Evolutionary conservation across 2,888 invertebrate genomes (phyloP), one percentile per base, ranked within the genome.

Genomic region (Lucinisca nassula): DNA sequence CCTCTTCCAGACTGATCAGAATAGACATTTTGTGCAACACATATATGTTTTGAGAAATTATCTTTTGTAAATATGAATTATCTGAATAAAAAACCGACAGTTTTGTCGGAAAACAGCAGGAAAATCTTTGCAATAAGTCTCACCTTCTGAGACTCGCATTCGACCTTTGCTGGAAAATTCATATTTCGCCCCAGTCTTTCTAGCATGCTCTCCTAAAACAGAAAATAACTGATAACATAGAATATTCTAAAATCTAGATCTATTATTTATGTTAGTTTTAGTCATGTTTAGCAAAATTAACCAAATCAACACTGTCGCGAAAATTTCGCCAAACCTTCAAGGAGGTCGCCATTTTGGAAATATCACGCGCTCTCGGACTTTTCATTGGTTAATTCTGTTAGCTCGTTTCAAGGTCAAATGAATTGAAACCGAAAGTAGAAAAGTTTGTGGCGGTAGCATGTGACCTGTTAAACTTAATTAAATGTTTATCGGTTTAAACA

Each of bases 111-210:
- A n/a, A n/a, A n/a, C n/a, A n/a, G n/a, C n/a, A n/a, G n/a, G n/a
- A n/a, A n/a, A n/a, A n/a, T n/a, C n/a, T n/a, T n/a, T n/a, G n/a
- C n/a, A n/a, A n/a, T n/a, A n/a, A n/a, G 21, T 80, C 88, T 93
- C 88, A 92, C 93, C 93, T 92, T 93, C 83, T 86, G 85, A 32
- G 92, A 84, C 73, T 94, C 94, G 84, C 94, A 94, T 79, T 90
- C 86, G 75, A 93, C 94, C 89, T 91, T 93, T 85, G 77, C 82
- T 21, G 84, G 77, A 72, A 92, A 88, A 21, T 93, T 93, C 93
- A 93, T 93, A 82, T 93, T 90, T 91, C 92, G 92, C 79, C 92
- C 91, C 73, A 93, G 87, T 67, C 92, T 89, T 45, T 89, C 89
- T 77, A 93, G 51, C 70, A 88, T 89, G 61, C 76, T 88, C 32